Evolutionary conservation across 1,140 invertebrate species (phyloP), one percentile per base, ranked within the genome.

Genomic region (Danaus melanippus): DNA sequence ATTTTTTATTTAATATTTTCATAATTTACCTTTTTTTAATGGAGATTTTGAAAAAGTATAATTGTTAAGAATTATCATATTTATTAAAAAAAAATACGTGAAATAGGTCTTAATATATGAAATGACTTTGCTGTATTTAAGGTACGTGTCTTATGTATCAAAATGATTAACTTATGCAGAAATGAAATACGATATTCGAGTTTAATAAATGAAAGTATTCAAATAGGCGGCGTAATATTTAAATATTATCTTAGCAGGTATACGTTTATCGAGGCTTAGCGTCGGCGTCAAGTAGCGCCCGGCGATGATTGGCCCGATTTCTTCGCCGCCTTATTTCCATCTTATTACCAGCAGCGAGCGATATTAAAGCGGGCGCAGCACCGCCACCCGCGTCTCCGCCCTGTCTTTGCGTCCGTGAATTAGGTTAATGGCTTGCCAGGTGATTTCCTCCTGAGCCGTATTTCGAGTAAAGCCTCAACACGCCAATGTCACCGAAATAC

Each of bases 351-450:
- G 70, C 72, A 79, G 69, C 72, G 76, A 67, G 76, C 74, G 80
- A 84, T 86, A 86, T 84, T 84, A 85, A 82, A 83, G 67, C 76
- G 71, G 74, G 77, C 72, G 76, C 77, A 69, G 61, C 71, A 71
- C 67, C 74, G 71, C 76, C 77, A 67, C 71, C 78, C 76, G 72
- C 74, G 73, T 73, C 79, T 76, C 78, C 80, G 79, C 82, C 79
- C 79, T 83, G 83, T 83, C 83, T 83, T 81, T 75, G 76, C 72
- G 69, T 78, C 76, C 79, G 76, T 84, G 81, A 86, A 86, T 86
- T 86, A 82, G 81, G 81, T 84, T 86, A 84, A 86, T 86, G 79
- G 83, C 75, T 74, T 84, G 83, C 81, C 81, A 86, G 83, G 83
- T 84, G 79, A 86, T 83, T 86, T 86, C 79, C 77, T 84, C 74